These are phyloP conservation scores for Pachyrhynchus sulphureomaculatus DNA, from an alignment of 1,140 invertebrate species.

Conservation along the genomic window DNA sequence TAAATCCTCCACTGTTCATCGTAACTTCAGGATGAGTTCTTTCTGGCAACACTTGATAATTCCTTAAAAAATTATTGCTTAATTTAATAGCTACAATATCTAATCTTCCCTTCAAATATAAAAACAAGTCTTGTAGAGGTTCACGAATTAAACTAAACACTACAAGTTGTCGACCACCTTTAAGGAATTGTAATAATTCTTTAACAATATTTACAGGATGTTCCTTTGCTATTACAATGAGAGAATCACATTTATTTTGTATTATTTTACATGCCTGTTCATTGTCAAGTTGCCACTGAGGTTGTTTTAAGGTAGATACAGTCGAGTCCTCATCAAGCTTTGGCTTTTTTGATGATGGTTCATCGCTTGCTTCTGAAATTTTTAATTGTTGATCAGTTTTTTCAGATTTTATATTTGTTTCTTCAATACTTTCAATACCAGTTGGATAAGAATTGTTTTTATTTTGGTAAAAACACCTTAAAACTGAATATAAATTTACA, in stretches of 20 bases:
- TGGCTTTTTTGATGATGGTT: conserved; percentile 34
- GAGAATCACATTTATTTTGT: conserved; percentile 68
- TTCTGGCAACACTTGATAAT: conserved; percentile 85
- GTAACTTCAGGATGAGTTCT: conserved; percentile 82
- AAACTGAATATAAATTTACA: conserved; percentile 71
- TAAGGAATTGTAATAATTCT: conserved; percentile 72
- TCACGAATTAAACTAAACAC: conserved; percentile 79
- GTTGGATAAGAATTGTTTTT: conserved; percentile 36
- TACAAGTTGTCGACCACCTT: conserved; percentile 78
- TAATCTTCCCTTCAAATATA: conserved; percentile 67
- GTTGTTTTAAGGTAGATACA: conserved; percentile 50
- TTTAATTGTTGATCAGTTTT: not conserved
- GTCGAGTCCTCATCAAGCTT: conserved; percentile 29
- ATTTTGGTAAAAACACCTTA: conserved; percentile 65
- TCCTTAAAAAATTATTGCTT: conserved; percentile 82
- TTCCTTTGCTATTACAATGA: conserved; percentile 80
- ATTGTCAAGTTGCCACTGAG: conserved; percentile 67
- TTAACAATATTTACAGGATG: conserved; percentile 79
- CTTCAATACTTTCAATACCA: conserved; percentile 21
- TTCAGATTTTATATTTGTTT: not conserved
- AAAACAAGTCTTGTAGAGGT: conserved; percentile 78
- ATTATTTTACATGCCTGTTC: conserved; percentile 61
- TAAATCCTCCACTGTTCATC: conserved; percentile 74
- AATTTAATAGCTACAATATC: conserved; percentile 74
- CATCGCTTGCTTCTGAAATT: conserved; percentile 16